Evolutionary conservation across 2,797 vertebrate genomes (phyloP).

Genomic region (Parauchenoglanis punctatus): DNA sequence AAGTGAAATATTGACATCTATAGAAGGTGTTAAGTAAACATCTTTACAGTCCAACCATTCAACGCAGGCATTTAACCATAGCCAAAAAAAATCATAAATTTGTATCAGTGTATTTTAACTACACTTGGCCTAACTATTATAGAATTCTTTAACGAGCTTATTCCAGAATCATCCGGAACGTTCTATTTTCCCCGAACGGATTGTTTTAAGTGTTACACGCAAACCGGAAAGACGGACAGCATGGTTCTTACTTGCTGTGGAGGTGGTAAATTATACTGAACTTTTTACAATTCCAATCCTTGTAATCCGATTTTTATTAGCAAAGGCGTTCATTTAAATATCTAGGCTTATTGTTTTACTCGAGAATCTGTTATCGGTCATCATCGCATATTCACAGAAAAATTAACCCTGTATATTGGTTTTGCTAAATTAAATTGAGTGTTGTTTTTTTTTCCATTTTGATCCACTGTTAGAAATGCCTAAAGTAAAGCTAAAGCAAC

Average conservation of each 20-base stretch:
- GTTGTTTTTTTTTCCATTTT: neutral
- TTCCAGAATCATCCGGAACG: slow-evolving; percentile 11
- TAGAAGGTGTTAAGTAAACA: neutral
- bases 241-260: slow-evolving; percentile 29
- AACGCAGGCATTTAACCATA: no score
- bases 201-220: slow-evolving; percentile 18
- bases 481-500: neutral
- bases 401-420: no score
- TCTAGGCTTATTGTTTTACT: no score
- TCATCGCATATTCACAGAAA: neutral
- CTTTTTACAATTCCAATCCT: neutral
- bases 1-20: no score
- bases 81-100: no score
- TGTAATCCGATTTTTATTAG: neutral
- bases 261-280: neutral
- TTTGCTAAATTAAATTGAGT: neutral
- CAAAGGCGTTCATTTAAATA: neutral
- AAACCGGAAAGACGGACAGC: slow-evolving; percentile 19
- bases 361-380: neutral
- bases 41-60: neutral
- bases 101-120: neutral
- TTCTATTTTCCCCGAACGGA: neutral
- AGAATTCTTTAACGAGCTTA: neutral
- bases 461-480: slow-evolving; percentile 31
- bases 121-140: neutral